A percentile compares a stretch with the other conserved stretches of the same genome.
phyloP scores from a whole-genome alignment of 1,140 invertebrate genomes.

The Hestina assimilis region DNA sequence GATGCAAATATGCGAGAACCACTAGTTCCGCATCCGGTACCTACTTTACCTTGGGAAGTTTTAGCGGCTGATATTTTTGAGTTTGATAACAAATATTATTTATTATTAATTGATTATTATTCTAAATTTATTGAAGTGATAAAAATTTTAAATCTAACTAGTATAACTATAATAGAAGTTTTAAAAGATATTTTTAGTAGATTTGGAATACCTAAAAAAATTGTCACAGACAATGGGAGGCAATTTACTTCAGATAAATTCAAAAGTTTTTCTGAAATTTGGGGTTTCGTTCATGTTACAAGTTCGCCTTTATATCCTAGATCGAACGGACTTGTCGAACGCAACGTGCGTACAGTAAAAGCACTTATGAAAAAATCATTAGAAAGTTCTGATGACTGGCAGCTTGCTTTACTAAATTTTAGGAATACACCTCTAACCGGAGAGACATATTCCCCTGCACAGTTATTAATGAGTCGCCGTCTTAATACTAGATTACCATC shows the following conservation, averaged over 20 bases:
- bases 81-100: neutral
- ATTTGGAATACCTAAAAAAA: constrained; percentile 47
- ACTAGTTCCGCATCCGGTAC: neutral
- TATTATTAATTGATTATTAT: neutral
- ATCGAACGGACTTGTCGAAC: constrained; percentile 60
- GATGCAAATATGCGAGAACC: neutral
- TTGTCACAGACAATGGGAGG: constrained; percentile 59
- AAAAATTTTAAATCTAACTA: neutral
- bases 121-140: constrained; percentile 1
- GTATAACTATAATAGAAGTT: neutral
- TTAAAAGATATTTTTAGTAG: neutral
- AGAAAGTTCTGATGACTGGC: neutral
- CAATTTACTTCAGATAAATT: constrained; percentile 61
- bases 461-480: constrained; percentile 25
- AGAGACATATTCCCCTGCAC: constrained; percentile 23
- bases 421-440: constrained; percentile 10
- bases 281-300: constrained; percentile 55
- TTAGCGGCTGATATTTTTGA: neutral
- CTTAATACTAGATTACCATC: constrained; percentile 11
- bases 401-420: neutral
- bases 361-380: constrained; percentile 17
- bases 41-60: neutral
- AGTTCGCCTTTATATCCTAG: constrained; percentile 54
- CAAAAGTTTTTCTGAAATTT: constrained; percentile 53
- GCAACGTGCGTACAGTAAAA: constrained; percentile 56